These are phyloP conservation scores for Dermatophagoides farinae DNA, from an alignment of 1,140 invertebrate species.

Conservation along the genomic window DNA sequence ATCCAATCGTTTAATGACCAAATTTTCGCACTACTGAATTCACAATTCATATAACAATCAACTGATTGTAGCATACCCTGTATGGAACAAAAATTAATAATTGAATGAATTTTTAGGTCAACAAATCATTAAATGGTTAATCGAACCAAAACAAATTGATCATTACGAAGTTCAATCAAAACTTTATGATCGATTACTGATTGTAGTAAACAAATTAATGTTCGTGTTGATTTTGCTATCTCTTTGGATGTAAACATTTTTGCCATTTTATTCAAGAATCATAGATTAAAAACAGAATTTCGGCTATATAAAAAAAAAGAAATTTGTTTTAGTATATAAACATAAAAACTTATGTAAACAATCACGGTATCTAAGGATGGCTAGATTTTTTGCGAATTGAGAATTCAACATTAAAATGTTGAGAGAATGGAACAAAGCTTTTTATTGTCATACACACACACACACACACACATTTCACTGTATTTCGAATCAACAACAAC, in stretches of 20 bases:
- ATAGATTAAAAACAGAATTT: not conserved
- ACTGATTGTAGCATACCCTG: slow-evolving; percentile 4
- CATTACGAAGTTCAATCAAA: slow-evolving; percentile 9
- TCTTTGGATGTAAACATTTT: not conserved
- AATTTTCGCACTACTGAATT: slow-evolving; percentile 2
- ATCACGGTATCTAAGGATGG: no score
- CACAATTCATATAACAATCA: slow-evolving; percentile 12
- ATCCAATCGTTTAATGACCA: not conserved
- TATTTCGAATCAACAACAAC: no score
- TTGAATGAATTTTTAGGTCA: no score
- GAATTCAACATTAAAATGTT: no score
- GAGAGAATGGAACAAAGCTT: no score
- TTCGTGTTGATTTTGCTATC: slow-evolving; percentile 3
- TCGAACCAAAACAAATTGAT: slow-evolving; percentile 1
- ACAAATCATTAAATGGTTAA: no score
- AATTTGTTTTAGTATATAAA: no score
- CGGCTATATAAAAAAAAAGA: no score
- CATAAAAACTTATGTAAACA: no score
- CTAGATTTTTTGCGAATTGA: no score
- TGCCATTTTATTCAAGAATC: not conserved
- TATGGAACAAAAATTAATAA: not conserved
- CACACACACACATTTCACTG: no score
- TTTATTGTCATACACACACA: no score
- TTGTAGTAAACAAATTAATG: slow-evolving; percentile 12
- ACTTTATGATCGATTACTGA: not conserved